Percentiles rank a stretch among this genome's conserved stretches.
Evolutionary conservation across 2,113 vertebrate genomes (phyloP).

Genomic region (Pycnonotus jocosus): DNA sequence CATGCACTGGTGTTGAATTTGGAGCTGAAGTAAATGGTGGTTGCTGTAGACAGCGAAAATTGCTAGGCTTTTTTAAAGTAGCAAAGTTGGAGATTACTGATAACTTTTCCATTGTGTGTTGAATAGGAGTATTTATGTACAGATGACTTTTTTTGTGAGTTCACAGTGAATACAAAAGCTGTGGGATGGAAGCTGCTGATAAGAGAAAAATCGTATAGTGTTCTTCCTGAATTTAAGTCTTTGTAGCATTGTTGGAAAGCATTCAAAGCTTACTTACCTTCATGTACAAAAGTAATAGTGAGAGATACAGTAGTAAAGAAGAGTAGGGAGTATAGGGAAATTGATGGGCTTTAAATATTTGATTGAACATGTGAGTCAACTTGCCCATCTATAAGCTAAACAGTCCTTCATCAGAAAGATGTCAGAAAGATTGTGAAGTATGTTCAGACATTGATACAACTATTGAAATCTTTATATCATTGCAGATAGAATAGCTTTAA

Average conservation of each 20-base stretch:
- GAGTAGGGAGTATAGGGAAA: background rate
- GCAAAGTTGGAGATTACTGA: background rate
- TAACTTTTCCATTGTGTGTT: background rate
- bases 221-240: background rate
- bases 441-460: background rate
- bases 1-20: background rate
- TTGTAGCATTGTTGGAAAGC: background rate
- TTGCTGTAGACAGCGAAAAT: background rate
- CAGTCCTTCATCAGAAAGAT: background rate
- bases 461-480: background rate
- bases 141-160: background rate
- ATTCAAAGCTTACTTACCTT: background rate
- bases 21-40: background rate
- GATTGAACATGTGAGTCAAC: background rate
- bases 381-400: background rate
- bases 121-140: background rate
- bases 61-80: background rate
- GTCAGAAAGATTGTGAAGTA: background rate
- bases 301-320: background rate
- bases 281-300: background rate
- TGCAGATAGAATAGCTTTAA: background rate
- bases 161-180: background rate
- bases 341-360: background rate
- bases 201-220: background rate
- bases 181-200: background rate